Conservation (phyloP, 2,113 vertebrate species). For the Aviceda subcristata region DNA sequence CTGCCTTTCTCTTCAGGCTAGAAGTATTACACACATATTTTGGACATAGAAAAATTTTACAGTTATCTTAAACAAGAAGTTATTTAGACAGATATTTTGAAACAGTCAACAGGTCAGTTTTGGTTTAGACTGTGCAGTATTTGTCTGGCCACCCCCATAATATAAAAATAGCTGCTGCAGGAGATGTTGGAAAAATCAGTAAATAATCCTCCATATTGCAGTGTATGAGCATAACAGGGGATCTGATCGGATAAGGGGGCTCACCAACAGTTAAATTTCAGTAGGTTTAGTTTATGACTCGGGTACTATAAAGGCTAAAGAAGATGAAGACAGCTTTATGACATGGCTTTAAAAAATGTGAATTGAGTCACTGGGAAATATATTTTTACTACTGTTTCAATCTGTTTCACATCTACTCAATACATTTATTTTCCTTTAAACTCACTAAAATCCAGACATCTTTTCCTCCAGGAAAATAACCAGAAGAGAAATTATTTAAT, state of each 20-base stretch:
- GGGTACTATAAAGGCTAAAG: not conserved
- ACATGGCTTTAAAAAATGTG: not conserved
- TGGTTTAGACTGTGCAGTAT: not conserved
- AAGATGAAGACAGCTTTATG: slow-evolving; percentile 35
- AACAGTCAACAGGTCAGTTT: not conserved
- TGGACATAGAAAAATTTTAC: not conserved
- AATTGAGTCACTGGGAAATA: slow-evolving; percentile 24
- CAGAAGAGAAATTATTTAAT: not conserved
- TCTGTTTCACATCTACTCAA: slow-evolving; percentile 21
- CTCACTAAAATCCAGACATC: not conserved
- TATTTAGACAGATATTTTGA: not conserved
- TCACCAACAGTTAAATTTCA: not conserved
- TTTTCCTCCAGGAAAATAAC: slow-evolving; percentile 7
- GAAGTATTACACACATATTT: not conserved
- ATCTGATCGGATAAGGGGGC: not conserved
- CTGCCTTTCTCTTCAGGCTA: not conserved
- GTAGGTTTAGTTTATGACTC: not conserved
- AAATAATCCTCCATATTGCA: not conserved
- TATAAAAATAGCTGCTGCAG: not conserved
- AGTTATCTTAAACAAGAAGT: not conserved
- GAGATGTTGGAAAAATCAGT: not conserved
- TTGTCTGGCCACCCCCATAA: not conserved
- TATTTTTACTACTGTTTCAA: slow-evolving; percentile 45
- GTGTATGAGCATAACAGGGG: not conserved
- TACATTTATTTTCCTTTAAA: slow-evolving; percentile 1